Conservation (phyloP, 2,888 invertebrate species). For the Steinernema scapterisci region DNA sequence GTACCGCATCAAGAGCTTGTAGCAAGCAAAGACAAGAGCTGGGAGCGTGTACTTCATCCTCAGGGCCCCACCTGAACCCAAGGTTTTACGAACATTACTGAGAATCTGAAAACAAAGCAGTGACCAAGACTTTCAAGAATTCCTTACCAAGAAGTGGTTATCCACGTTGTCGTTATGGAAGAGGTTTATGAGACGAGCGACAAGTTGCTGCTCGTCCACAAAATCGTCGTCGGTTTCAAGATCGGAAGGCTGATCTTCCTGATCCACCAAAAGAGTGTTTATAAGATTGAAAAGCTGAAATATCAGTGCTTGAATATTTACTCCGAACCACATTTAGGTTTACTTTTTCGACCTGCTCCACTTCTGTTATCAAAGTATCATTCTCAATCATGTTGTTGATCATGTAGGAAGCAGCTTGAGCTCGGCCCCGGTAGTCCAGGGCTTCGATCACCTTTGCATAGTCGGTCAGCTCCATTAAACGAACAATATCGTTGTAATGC, state of each 20-base stretch:
- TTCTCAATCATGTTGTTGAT: constrained; percentile 76
- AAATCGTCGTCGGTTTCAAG: constrained; percentile 79
- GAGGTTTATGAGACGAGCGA: constrained; percentile 75
- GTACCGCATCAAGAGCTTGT: constrained; percentile 45
- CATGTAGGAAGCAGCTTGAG: constrained; percentile 84
- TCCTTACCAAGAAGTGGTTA: constrained; percentile 71
- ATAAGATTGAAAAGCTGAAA: constrained; percentile 77
- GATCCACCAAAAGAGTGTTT: constrained; percentile 84
- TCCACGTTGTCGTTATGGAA: constrained; percentile 73
- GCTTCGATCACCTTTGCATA: constrained; percentile 84
- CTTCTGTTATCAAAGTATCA: constrained; percentile 83
- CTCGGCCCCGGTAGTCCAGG: constrained; percentile 82
- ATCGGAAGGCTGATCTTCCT: constrained; percentile 75
- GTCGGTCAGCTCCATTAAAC: constrained; percentile 83
- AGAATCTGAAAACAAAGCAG: constrained; percentile 77
- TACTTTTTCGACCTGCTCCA: constrained; percentile 75
- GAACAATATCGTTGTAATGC: constrained; percentile 88
- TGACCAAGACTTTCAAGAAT: not conserved
- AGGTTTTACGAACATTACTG: constrained; percentile 83
- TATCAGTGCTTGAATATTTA: not conserved
- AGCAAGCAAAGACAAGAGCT: constrained; percentile 74
- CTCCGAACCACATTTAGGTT: too few species aligned
- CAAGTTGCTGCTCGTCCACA: constrained; percentile 88
- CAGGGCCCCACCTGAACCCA: constrained; percentile 86
- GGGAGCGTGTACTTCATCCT: constrained; percentile 89